These are phyloP conservation scores for Acridotheres tristis DNA, from an alignment of 2,797 vertebrate genomes.

Conservation along the genomic window DNA sequence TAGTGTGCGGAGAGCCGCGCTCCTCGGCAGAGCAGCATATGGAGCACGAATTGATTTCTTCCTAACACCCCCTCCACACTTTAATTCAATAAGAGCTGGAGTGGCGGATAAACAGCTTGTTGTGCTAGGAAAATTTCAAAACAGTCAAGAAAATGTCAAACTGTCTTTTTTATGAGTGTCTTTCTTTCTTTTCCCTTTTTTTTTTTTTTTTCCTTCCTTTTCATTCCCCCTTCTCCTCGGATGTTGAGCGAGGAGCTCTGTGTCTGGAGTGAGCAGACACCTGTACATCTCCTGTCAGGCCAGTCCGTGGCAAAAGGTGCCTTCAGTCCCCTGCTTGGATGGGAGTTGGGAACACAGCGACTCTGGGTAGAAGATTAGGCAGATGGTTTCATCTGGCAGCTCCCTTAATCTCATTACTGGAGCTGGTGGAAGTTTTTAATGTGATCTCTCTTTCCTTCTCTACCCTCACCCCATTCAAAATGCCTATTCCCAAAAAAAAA, in stretches of 20 bases:
- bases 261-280: not conserved
- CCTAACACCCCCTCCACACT: constrained; percentile 63
- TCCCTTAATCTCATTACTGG: constrained; percentile 58
- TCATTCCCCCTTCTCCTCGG: accelerated
- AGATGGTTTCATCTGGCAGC: constrained; percentile 66
- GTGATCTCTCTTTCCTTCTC: constrained; percentile 12
- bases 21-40: constrained; percentile 71
- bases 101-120: constrained; percentile 76
- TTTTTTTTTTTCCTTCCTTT: too few relatives aligned
- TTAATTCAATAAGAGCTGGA: constrained; percentile 78
- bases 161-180: constrained; percentile 54
- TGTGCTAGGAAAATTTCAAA: constrained; percentile 76
- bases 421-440: constrained; percentile 48
- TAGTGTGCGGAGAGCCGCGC: constrained; percentile 58
- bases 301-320: constrained; percentile 4
- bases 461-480: not conserved
- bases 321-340: constrained; percentile 10
- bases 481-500: not conserved
- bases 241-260: accelerated
- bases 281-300: not conserved
- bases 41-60: constrained; percentile 76
- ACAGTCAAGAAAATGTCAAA: constrained; percentile 76
- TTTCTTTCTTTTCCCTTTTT: not conserved
- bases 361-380: constrained; percentile 56
- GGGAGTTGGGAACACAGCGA: not conserved